These are phyloP conservation scores for Microcaecilia unicolor DNA, from an alignment of 2,797 vertebrate genomes.

Conservation along the genomic window DNA sequence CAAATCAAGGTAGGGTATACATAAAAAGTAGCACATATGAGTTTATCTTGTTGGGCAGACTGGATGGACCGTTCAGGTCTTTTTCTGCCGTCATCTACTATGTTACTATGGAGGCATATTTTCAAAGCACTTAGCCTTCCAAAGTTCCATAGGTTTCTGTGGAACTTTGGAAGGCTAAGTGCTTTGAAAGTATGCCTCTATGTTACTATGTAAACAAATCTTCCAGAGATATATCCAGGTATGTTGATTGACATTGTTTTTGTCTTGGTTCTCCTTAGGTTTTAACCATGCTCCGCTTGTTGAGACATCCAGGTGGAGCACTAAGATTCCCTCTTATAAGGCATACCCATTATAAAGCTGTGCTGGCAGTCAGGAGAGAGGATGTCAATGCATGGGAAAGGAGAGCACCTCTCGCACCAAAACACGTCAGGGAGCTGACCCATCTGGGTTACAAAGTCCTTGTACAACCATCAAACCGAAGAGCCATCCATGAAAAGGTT, in stretches of 20 bases:
- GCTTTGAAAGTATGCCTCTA: no score
- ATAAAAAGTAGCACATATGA: no score
- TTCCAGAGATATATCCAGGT: no score
- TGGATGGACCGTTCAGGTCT: no score
- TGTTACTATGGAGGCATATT: no score
- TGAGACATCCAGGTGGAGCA: constrained; percentile 36
- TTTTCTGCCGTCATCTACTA: no score
- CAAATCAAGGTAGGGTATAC: no score
- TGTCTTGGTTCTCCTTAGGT: constrained; percentile 37
- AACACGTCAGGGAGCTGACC: constrained; percentile 79
- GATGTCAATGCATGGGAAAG: constrained; percentile 92
- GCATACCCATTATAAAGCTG: constrained; percentile 47
- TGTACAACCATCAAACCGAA: constrained; percentile 87
- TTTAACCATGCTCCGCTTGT: constrained; percentile 67
- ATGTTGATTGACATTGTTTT: no score
- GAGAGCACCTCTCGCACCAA: constrained; percentile 85
- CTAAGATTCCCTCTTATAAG: constrained; percentile 33
- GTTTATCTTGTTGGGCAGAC: no score
- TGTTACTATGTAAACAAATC: background rate
- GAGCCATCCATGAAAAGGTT: constrained; percentile 89
- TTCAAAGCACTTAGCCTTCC: no score
- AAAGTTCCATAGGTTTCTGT: no score
- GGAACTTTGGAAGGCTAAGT: no score
- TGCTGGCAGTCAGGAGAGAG: constrained; percentile 85
- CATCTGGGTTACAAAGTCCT: constrained; percentile 85